A percentile compares a stretch with the other conserved stretches of the same genome.
Conservation (phyloP, 2,888 invertebrate species). For the Drosophila mettleri region DNA sequence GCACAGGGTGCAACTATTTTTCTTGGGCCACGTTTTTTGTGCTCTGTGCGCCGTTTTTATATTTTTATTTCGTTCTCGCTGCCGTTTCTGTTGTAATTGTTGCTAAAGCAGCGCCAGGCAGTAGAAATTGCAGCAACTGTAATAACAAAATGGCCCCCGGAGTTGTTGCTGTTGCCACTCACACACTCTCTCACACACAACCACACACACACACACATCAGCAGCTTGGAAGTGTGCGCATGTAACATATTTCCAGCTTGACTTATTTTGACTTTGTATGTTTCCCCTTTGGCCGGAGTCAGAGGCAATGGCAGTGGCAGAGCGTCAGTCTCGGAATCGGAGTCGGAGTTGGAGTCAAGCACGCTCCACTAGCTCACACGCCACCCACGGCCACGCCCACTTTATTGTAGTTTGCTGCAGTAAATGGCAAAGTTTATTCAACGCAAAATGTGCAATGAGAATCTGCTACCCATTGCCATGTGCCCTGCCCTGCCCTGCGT, state of each 20-base stretch:
- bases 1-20: conserved; percentile 64
- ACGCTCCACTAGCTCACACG: not conserved
- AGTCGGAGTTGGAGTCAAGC: conserved; percentile 14
- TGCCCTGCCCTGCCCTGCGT: too few relatives aligned
- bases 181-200: conserved; percentile 10
- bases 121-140: conserved; percentile 75
- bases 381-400: conserved; percentile 18
- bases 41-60: conserved; percentile 22
- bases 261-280: conserved; percentile 74
- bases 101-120: conserved; percentile 66
- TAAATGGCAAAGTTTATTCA: conserved; percentile 75
- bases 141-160: conserved; percentile 79
- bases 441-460: conserved; percentile 76
- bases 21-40: conserved; percentile 29
- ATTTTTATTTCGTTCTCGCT: conserved; percentile 34
- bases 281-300: conserved; percentile 34
- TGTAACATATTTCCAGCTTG: conserved; percentile 75
- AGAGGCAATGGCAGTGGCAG: conserved; percentile 18
- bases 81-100: conserved; percentile 66
- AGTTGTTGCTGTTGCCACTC: conserved; percentile 62
- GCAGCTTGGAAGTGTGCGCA: conserved; percentile 35
- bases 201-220: conserved; percentile 1
- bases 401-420: conserved; percentile 42
- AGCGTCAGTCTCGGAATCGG: too few relatives aligned
- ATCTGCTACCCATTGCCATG: conserved; percentile 22